Base-by-base conservation (phyloP, 2,888 invertebrate genomes). In the Hetaerina titia region DNA sequence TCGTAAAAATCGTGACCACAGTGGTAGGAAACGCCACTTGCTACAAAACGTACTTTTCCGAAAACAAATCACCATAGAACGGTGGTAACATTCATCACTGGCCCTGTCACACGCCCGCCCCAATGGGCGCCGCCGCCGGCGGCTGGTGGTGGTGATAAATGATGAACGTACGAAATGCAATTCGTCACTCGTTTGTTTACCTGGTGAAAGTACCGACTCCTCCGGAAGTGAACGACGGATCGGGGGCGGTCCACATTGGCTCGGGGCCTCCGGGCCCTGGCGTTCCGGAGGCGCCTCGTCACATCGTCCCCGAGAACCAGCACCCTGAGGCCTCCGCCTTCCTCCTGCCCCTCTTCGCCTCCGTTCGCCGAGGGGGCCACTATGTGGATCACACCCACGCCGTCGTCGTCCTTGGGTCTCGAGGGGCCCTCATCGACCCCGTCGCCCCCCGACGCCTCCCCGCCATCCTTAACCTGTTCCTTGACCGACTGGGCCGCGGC, bases 191-290 rank as follows among this genome's bases (percentile, higher is more conserved):
- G 4, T 64, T 64, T 9, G 13, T 11, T 81, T 90, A 90, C 90
- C 90, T 90, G 90, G 22, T 90, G 90, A 22, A 90, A 90, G 64
- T 90, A 90, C 22, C 90, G 63, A 22, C 90, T 90, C 90, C 90
- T 31, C 19, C 90, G 31, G 45, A 90, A 90, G 64, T 90, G 90
- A 31, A 90, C 90, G 25, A 90, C 64, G 45, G 90, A 90, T 19
- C 90, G 90, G 2, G 90, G 90, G 22, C 90, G 63, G 17, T 90
- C 90, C 22, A 89, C 1, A 19, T 31, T 15, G 19, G 90, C 45
- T 11, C 90, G 25, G 45, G 90, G 90, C 31, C 90, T 63, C 90
- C 90, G 63, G 8, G 64, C 64, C 90, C 90, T 90, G 2, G 90
- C 90, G 64, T 69, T 69, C 64, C 90, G 60, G 15, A 90, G 90